Evolutionary conservation across 2,888 invertebrate genomes (phyloP), one percentile per base, ranked within the genome.

Genomic region (Cephus nigrinus): DNA sequence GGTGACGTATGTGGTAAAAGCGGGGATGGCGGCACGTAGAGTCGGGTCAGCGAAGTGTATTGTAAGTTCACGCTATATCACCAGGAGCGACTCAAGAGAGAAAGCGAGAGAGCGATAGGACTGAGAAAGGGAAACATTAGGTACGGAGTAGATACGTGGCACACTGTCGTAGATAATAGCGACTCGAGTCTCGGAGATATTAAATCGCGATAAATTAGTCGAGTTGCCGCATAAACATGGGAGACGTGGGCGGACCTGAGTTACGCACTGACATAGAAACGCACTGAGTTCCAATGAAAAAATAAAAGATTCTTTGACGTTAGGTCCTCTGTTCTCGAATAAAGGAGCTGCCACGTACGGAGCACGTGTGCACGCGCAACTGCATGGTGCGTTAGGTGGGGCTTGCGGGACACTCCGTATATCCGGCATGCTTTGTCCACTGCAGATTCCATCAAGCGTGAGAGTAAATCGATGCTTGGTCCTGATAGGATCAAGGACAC

Each of bases 151-250:
- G 55, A 23, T 55, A 55, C 55, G 2, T 3, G 55, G 9, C 9
- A 1, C 9, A 23, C 9, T 55, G 15, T 55, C 23, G 75, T 78
- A 82, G 80, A 80, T 78, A 80, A 79, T 79, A 79, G 79, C 78
- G 83, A 35, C 77, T 80, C 79, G 80, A 81, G 82, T 84, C 83
- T 15, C 79, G 82, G 84, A 86, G 86, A 88, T 87, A 86, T 86
- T 84, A 84, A 88, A 84, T 76, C 80, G 78, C 80, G 86, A 87
- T 87, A 87, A 89, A 87, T 86, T 87, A 83, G 84, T 83, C 83
- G 81, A 82, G 86, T 85, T 83, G 82, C 84, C 81, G 81, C 82
- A 84, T 82, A 80, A 85, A 82, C 83, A 84, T 84, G 76, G 55
- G 73, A 82, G 78, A 85, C 82, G 88, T 88, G 85, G 88, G 87